Percentiles rank a stretch among this genome's conserved stretches.
These are phyloP conservation scores for Neodiprion pinetum DNA, from an alignment of 1,140 invertebrate genomes.

Conservation along the genomic window DNA sequence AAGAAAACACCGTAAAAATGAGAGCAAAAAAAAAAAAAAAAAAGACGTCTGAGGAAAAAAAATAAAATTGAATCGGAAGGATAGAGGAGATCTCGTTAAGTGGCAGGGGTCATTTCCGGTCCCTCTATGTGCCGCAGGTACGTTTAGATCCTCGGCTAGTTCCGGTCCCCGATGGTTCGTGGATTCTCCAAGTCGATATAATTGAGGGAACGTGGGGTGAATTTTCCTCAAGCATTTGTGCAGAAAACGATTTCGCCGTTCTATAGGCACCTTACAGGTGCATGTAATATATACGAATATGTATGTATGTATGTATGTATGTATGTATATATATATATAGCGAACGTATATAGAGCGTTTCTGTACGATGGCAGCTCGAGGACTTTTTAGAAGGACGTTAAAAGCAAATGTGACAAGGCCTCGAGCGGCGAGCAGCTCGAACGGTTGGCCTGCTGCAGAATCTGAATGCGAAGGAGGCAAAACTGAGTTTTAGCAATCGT, in stretches of 20 bases:
- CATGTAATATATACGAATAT: no score
- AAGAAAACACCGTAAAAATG: no score
- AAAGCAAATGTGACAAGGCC: slow-evolving; percentile 28
- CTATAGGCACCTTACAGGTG: not conserved
- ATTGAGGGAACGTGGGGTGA: slow-evolving; percentile 41
- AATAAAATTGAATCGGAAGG: slow-evolving; percentile 10
- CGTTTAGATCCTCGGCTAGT: slow-evolving; percentile 17
- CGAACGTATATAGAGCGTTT: no score
- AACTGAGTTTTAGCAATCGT: slow-evolving; percentile 40
- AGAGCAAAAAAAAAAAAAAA: no score
- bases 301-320: no score
- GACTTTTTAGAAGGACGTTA: slow-evolving; percentile 36
- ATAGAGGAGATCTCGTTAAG: slow-evolving; percentile 4
- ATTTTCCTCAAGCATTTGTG: slow-evolving; percentile 22
- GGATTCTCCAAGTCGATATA: slow-evolving; percentile 34
- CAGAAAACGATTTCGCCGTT: slow-evolving; percentile 34
- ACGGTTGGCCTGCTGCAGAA: slow-evolving; percentile 16
- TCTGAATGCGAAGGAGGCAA: slow-evolving; percentile 17
- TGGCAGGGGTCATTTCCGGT: slow-evolving; percentile 8
- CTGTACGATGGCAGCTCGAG: not conserved
- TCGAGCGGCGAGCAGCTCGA: not conserved
- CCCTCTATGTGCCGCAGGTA: not conserved
- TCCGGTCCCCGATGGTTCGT: slow-evolving; percentile 29
- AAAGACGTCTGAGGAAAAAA: not conserved
- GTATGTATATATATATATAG: no score